phyloP scores from a whole-genome alignment of 1,140 invertebrate genomes.

The Brachionus sp. region DNA sequence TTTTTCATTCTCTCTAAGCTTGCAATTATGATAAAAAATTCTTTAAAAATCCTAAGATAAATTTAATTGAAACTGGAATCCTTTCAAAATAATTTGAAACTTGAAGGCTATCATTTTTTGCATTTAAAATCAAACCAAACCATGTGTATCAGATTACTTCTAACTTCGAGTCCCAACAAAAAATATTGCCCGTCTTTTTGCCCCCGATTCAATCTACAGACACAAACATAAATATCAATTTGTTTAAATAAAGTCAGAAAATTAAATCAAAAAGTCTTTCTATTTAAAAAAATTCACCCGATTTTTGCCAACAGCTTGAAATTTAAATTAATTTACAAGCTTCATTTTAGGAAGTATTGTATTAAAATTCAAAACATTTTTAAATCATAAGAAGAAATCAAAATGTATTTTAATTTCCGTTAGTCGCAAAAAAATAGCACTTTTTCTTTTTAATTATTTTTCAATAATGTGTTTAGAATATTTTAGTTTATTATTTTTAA shows the following conservation, averaged over 20 bases:
- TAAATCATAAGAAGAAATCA: not conserved
- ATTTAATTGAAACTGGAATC: not conserved
- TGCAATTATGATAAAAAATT: conserved; percentile 20
- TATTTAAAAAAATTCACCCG: not conserved
- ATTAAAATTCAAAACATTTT: not conserved
- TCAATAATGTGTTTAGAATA: too few species aligned
- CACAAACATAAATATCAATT: not conserved
- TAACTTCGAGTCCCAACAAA: not conserved
- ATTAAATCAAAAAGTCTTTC: not conserved
- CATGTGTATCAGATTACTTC: not conserved
- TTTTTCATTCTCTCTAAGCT: not conserved
- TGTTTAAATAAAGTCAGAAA: not conserved
- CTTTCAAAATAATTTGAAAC: not conserved
- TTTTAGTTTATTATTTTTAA: too few species aligned
- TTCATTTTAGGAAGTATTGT: not conserved
- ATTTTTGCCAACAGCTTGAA: not conserved
- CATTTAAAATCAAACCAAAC: not conserved
- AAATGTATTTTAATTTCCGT: not conserved
- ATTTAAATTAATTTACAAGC: not conserved
- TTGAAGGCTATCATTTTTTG: not conserved
- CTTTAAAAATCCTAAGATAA: not conserved
- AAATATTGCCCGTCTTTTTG: not conserved
- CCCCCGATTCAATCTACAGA: not conserved
- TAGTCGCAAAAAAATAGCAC: not conserved
- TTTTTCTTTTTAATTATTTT: not conserved